phyloP scores from a whole-genome alignment of 2,797 vertebrate species.

The Nyctalus aviator region DNA sequence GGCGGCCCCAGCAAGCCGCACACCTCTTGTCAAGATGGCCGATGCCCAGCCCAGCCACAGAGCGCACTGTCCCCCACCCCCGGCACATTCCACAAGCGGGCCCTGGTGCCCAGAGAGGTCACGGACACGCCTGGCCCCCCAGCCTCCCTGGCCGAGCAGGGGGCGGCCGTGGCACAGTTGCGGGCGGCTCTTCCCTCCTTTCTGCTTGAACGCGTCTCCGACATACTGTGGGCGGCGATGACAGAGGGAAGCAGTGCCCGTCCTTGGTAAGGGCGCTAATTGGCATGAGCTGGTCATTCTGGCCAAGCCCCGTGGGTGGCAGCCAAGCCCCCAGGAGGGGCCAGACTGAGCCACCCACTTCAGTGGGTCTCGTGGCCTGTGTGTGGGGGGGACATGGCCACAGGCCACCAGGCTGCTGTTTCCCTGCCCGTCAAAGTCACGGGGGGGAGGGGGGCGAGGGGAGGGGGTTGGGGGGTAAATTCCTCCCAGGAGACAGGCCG shows the following conservation, averaged over 20 bases:
- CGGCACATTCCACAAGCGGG: background rate
- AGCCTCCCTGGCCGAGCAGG: background rate
- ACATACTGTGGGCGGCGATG: background rate
- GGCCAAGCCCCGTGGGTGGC: fast-evolving
- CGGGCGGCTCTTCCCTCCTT: background rate
- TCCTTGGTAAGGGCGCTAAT: background rate
- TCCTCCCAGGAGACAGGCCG: background rate
- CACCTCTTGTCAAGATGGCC: background rate
- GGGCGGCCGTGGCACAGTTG: background rate
- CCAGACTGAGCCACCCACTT: no score
- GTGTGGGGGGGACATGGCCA: background rate
- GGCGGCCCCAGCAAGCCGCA: fast-evolving
- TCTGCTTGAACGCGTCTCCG: background rate
- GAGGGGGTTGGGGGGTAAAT: no score
- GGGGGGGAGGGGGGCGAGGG: background rate
- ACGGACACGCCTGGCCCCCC: fast-evolving
- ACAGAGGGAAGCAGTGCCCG: background rate
- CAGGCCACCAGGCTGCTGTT: background rate
- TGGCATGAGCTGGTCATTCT: background rate
- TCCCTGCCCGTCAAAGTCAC: background rate
- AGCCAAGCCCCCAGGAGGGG: background rate
- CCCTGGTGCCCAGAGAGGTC: background rate
- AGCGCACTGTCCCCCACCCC: fast-evolving
- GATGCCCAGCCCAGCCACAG: fast-evolving
- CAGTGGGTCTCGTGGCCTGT: no score